These are phyloP conservation scores for Drosophila setosimentum DNA, from an alignment of 2,888 invertebrate genomes.

Conservation along the genomic window DNA sequence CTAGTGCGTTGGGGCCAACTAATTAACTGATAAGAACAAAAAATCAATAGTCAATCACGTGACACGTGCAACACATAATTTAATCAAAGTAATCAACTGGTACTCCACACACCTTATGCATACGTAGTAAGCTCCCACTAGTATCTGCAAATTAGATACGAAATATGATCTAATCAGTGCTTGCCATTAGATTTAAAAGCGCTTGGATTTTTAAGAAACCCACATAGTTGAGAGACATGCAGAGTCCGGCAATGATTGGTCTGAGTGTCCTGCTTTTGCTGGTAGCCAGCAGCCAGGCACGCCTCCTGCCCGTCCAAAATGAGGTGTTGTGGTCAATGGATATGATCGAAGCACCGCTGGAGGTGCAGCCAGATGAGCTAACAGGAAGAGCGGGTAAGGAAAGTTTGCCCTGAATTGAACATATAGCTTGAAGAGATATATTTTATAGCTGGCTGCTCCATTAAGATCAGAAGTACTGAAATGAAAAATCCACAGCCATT, in stretches of 20 bases:
- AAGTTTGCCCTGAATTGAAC: background rate
- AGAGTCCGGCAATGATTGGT: slow-evolving; percentile 49
- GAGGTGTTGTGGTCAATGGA: slow-evolving; percentile 51
- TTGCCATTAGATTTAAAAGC: slow-evolving; percentile 53
- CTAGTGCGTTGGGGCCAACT: slow-evolving; percentile 30
- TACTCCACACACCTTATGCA: slow-evolving; percentile 10
- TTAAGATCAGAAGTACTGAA: slow-evolving; percentile 62
- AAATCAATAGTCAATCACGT: slow-evolving; percentile 34
- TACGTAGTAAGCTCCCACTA: background rate
- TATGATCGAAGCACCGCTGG: slow-evolving; percentile 48
- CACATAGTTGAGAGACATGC: slow-evolving; percentile 55
- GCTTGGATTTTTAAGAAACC: slow-evolving; percentile 22
- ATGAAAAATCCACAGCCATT: slow-evolving; percentile 87
- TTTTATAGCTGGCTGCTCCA: slow-evolving; percentile 57
- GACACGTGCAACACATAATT: slow-evolving; percentile 37
- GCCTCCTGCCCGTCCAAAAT: slow-evolving; percentile 46
- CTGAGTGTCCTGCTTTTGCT: slow-evolving; percentile 40
- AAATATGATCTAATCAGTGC: slow-evolving; percentile 54
- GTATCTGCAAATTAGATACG: slow-evolving; percentile 5
- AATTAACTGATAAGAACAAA: slow-evolving; percentile 66
- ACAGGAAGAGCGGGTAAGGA: slow-evolving; percentile 46
- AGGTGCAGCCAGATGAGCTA: slow-evolving; percentile 25
- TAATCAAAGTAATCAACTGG: slow-evolving; percentile 22
- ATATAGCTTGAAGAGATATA: background rate
- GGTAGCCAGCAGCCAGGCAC: slow-evolving; percentile 41